Evolutionary conservation across 2,888 invertebrate species (phyloP), one percentile per base, ranked within the genome.

Genomic region (Lysandra coridon): DNA sequence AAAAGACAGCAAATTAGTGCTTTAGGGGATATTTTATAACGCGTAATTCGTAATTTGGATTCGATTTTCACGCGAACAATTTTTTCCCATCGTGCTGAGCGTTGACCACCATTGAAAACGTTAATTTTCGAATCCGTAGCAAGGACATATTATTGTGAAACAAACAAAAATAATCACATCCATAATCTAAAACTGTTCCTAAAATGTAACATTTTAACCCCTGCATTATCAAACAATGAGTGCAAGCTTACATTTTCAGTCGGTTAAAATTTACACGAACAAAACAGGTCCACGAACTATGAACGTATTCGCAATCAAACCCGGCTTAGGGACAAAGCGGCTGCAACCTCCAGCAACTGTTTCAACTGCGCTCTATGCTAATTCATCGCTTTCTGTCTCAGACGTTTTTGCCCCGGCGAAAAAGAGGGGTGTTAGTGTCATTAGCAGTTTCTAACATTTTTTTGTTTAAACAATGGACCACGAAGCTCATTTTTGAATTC

Each of bases 301-400:
- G 30, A 64, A 30, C 7, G 10, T 64, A 64, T 37, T 40, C 81
- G 85, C 85, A 85, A 85, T 85, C 85, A 85, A 85, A 85, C 81
- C 75, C 80, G 85, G 85, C 84, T 85, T 85, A 85, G 76, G 79
- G 82, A 83, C 83, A 83, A 83, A 82, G 80, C 79, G 62, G 60
- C 33, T 37, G 69, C 78, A 78, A 78, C 78, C 81, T 78, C 53
- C 60, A 40, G 74, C 62, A 74, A 49, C 77, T 79, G 80, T 77
- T 80, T 76, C 79, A 73, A 79, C 80, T 74, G 62, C 73, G 62
- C 73, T 44, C 14, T 62, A 73, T 79, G 78, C 80, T 49, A 80
- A 78, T 73, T 79, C 80, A 81, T 80, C 79, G 79, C 79, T 78
- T 79, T 81, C 80, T 75, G 73, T 73, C 60, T 40, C 57, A 44